Base-by-base conservation (phyloP, 1,140 invertebrate species). In the Drosophila carrolli region DNA sequence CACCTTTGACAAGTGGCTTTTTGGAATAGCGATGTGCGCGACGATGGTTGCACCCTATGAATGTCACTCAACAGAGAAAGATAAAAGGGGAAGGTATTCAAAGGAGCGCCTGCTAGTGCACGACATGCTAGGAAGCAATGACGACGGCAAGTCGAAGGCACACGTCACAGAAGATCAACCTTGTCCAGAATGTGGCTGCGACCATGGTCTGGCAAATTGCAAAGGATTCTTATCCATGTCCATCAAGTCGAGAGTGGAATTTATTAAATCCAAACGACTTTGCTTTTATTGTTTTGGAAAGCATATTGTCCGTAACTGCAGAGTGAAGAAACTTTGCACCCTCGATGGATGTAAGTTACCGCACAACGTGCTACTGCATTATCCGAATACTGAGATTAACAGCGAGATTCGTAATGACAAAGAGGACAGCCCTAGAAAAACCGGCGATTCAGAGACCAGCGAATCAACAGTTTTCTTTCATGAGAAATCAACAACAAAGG, bases 241-340 rank as follows among this genome's bases (percentile, higher is more conserved):
- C n/a, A 32, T 11, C 23, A 57, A 32, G 14, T 32, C 27, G 6
- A 44, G 38, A 44, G 1, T 27, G 14, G 40, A 57, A 16, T 11
- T 27, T 6, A 19, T 57, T 7, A 44, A 57, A 9, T 23, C 35
- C 6, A 56, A 41, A 23, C 5, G 53, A 4, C 35, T 55, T 11
- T 55, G 37, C 13, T 56, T 53, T 35, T 38, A 10, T 19, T 53
- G 32, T 23, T 53, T 53, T 16, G 32, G 50, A 47, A 47, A 23
- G 9, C n/a, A 16, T 19, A 53, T 37, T 35, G 35, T 32, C 8
- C 50, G 14, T 11, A 38, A 37, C 14, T 53, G 50, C 29, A 53
- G 14, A 51, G 11, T 27, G 9, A 47, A 23, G 3, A 23, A 23
- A 23, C 2, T 23, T 23, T 23, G 23, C 23, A 23, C 4, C 23